Base-by-base conservation (phyloP, 2,888 invertebrate species). In the Drosophila ezoana region DNA sequence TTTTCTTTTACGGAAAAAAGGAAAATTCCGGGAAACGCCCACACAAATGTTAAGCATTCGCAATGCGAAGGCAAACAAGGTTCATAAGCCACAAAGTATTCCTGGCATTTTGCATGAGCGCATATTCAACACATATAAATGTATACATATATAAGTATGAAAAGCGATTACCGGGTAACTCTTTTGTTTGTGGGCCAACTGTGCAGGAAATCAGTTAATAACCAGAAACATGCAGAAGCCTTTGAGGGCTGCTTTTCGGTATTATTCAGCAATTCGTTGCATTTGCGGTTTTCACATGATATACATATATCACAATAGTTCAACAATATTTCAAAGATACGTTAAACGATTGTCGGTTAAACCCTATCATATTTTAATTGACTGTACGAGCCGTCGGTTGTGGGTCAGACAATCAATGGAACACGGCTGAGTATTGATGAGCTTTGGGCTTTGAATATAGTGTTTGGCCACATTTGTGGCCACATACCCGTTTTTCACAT, bases 381-480 rank as follows among this genome's bases (percentile, higher is more conserved):
- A 40, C 52, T 40, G 32, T 14, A 13, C 28, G 16, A 14, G 28
- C 51, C 28, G 38, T 28, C n/a, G 20, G 28, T 28, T 28, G 8
- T 40, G 37, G 14, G 10, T 14, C 23, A 23, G 35, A 9, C 13
- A 18, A 10, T 18, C 35, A 35, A 35, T 48, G 37, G 23, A 40
- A 52, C 14, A 16, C 40, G 52, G 52, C 32, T 18, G 9, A 52
- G 52, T 18, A 52, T 52, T 13, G 52, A 52, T 40, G 40, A 28
- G 52, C 18, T 40, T 14, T 52, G 11, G 10, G 6, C 49, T 23
- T 49, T 49, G 49, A 23, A 8, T 1, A 1, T 6, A 6, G 6
- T 23, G 23, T 23, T 6, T 8, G 28, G 8, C 8, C 23, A 23
- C 8, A 23, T 23, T 23, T 49, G 14, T 13, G n/a, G 49, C 37